Conservation (phyloP, 2,888 invertebrate species). For the Polia nebulosa region DNA sequence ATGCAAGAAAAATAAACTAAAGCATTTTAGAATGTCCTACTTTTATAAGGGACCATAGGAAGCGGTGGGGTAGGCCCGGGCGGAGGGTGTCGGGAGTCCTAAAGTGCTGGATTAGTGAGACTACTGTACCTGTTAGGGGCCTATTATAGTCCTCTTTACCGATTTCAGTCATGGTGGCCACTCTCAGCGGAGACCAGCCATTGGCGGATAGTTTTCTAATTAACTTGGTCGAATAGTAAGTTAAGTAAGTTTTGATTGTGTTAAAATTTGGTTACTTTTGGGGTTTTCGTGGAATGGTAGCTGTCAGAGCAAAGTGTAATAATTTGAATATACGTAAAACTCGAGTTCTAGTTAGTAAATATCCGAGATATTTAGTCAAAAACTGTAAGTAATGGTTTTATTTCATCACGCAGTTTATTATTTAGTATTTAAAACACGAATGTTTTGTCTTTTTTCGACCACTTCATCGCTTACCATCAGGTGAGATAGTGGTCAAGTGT, state of each 20-base stretch:
- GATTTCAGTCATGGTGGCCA: background rate
- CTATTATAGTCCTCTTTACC: background rate
- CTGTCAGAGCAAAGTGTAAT: background rate
- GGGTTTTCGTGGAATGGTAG: background rate
- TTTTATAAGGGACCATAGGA: too few relatives aligned
- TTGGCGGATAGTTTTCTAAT: background rate
- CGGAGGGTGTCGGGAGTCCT: too few relatives aligned
- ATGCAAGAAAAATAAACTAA: too few relatives aligned
- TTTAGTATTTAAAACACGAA: background rate
- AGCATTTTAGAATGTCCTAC: too few relatives aligned
- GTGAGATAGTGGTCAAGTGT: too few relatives aligned
- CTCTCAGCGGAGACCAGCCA: background rate
- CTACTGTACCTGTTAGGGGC: too few relatives aligned
- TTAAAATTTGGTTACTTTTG: background rate
- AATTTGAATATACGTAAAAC: background rate
- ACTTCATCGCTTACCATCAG: too few relatives aligned
- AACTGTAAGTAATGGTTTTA: background rate
- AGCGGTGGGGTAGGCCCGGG: too few relatives aligned
- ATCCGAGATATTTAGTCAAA: background rate
- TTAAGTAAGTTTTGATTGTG: background rate
- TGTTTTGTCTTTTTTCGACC: slow-evolving; percentile 5
- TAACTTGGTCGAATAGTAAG: background rate
- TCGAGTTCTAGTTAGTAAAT: background rate
- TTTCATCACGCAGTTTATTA: slow-evolving; percentile 4
- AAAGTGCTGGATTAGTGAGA: too few relatives aligned